Evolutionary conservation across 2,113 vertebrate species (phyloP), one percentile per base, ranked within the genome.

Genomic region (Gymnocephalus cernua): DNA sequence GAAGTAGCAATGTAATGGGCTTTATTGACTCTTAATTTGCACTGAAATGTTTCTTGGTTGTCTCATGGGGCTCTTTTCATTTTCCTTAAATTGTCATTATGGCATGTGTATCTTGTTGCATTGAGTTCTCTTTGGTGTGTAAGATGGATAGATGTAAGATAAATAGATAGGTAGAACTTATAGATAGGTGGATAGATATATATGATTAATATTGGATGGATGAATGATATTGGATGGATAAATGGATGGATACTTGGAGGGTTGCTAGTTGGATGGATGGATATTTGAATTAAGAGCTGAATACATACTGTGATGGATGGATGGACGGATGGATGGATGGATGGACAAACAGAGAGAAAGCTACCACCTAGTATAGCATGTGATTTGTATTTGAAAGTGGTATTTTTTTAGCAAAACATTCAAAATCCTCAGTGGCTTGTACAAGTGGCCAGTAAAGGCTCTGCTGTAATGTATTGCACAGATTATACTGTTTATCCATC

Each of bases 21-120:
- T 87, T 86, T 85, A 89, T 66, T 87, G 84, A 76, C 83, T 90
- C 86, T 78, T 80, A 84, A 92, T 89, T 88, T 82, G 72, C 65
- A 41, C 32, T 62, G 41, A 82, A 85, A 75, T 84, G 74, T 71
- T 83, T 79, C 73, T 59, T 68, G 47, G 57, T 80, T 83, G 51
- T 74, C 71, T 88, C 73, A 1, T 15, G 69, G 64, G 87, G 70
- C 41, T 77, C 69, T 76, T 91, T 41, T 86, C 11, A 23, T 79
- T 83, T 78, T 76, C 64, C 61, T 85, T 83, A 85, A 86, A 86
- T 67, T 76, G 56, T 65, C 78, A 61, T 86, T 71, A 80, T 65
- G 62, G 62, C 63, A 76, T 61, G 67, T 79, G 23, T 68, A 41
- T 73, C 54, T 76, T 45, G 0, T 82, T 69, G 44, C 74, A 51